Evolutionary conservation across 2,797 vertebrate species (phyloP).

Genomic region (Rhynchonycteris naso): DNA sequence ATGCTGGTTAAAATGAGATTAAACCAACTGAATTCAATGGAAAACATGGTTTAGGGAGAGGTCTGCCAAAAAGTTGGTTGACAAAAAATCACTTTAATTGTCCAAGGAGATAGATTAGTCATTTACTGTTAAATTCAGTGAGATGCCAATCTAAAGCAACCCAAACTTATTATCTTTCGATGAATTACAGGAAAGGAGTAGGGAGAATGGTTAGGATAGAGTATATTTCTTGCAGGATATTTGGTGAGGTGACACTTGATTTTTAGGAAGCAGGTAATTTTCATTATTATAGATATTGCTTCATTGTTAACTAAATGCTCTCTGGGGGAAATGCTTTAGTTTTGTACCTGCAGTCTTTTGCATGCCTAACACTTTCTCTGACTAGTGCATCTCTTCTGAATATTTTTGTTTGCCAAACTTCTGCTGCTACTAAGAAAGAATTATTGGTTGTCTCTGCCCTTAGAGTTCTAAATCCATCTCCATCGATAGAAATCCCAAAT

Average conservation of each 20-base stretch:
- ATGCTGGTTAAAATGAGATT: not conserved
- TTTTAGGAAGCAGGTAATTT: not conserved
- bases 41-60: not conserved
- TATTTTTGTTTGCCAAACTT: not conserved
- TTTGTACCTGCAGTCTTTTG: not conserved
- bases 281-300: not conserved
- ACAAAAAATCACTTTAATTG: not conserved
- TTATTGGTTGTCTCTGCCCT: not conserved
- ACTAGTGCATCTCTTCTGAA: not conserved
- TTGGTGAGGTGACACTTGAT: conserved; percentile 17
- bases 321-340: not conserved
- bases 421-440: not conserved
- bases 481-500: not conserved
- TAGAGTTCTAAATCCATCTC: conserved; percentile 3
- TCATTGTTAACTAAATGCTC: conserved; percentile 30
- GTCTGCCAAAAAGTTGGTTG: not conserved
- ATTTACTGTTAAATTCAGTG: not conserved
- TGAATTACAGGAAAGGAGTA: not conserved
- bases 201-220: not conserved
- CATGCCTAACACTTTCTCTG: not conserved
- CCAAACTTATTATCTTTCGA: not conserved
- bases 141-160: not conserved
- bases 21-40: not conserved
- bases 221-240: not conserved
- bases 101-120: not conserved